A percentile compares a stretch with the other conserved stretches of the same genome.
Conservation (phyloP, 2,113 vertebrate species). For the Felis chaus region DNA sequence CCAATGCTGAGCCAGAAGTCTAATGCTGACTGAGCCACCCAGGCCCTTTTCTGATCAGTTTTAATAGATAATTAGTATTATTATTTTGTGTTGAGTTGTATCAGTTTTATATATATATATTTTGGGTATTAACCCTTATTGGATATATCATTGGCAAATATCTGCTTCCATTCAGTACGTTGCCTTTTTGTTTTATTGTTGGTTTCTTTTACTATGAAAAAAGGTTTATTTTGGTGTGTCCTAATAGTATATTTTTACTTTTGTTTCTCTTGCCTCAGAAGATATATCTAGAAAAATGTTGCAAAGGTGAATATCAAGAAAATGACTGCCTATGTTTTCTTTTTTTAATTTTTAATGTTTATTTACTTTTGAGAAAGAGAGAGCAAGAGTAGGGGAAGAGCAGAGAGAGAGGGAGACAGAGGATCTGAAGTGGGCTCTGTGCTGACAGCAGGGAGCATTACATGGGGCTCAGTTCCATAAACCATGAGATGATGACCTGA, state of each 20-base stretch:
- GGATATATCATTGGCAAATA: neutral
- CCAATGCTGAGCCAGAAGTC: too few relatives aligned
- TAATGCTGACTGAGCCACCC: too few relatives aligned
- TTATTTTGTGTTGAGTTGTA: neutral
- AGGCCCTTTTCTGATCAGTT: neutral
- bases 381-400: too few relatives aligned
- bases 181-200: neutral
- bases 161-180: neutral
- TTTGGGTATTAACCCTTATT: neutral
- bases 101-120: neutral
- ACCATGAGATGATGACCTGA: too few relatives aligned
- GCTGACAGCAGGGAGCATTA: too few relatives aligned
- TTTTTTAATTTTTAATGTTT: neutral
- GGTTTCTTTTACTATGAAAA: neutral
- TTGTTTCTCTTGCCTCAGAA: neutral
- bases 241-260: neutral
- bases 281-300: neutral
- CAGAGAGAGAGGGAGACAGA: too few relatives aligned
- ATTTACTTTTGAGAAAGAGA: too few relatives aligned
- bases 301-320: neutral
- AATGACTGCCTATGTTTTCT: neutral
- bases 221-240: neutral
- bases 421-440: too few relatives aligned
- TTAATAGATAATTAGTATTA: neutral
- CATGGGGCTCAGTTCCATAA: too few relatives aligned